These are phyloP conservation scores for Ctenodactylus gundi DNA, from an alignment of 2,113 vertebrate species.

Conservation along the genomic window DNA sequence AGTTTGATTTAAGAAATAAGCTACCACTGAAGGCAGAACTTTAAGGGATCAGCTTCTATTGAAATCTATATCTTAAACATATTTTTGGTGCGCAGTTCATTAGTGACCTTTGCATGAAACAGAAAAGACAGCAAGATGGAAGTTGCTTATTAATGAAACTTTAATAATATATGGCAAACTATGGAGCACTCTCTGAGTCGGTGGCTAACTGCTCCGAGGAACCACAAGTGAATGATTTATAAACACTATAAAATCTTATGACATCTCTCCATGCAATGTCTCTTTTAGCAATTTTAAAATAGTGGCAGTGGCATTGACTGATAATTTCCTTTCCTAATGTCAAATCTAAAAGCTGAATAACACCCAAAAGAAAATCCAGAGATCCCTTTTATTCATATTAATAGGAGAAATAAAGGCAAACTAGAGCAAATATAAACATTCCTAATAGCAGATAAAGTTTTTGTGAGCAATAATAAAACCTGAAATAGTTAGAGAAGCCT, in stretches of 20 bases:
- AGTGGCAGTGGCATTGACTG: neutral
- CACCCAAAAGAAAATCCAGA: neutral
- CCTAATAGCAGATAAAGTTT: neutral
- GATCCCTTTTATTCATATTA: neutral
- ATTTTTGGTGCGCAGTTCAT: neutral
- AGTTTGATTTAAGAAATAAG: slow-evolving; percentile 18
- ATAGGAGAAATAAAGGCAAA: neutral
- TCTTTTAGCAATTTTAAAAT: neutral
- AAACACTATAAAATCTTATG: neutral
- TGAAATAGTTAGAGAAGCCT: neutral
- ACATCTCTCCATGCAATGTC: neutral
- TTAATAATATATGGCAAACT: neutral
- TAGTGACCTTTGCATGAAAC: neutral
- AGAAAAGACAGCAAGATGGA: neutral
- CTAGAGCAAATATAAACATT: neutral
- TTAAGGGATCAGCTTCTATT: neutral
- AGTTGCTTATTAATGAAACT: neutral
- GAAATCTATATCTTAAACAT: neutral
- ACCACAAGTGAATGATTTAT: neutral
- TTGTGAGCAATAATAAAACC: neutral
- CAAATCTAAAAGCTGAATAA: neutral
- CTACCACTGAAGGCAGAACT: slow-evolving; percentile 1
- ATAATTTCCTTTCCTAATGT: neutral
- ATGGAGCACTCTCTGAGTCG: neutral
- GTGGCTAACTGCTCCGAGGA: neutral